Evolutionary conservation across 1,140 invertebrate species (phyloP).

Genomic region (Drosophila sucinea): DNA sequence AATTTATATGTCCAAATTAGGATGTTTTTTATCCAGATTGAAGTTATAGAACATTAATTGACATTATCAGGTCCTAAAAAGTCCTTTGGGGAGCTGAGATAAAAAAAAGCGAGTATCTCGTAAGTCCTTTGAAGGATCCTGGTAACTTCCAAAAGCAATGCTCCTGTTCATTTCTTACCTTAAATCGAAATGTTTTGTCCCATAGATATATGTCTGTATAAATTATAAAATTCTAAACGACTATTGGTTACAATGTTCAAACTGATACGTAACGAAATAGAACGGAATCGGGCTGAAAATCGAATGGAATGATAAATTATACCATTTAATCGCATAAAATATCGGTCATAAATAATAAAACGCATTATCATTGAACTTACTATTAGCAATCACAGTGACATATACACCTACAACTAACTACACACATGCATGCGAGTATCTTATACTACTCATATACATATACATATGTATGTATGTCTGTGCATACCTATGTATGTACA

Average conservation of each 20-base stretch:
- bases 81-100: too few species aligned
- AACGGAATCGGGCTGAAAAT: constrained; percentile 26
- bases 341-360: constrained; percentile 70
- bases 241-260: constrained; percentile 21
- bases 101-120: too few species aligned
- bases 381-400: constrained; percentile 72
- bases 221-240: neutral
- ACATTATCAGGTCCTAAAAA: too few species aligned
- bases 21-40: too few species aligned
- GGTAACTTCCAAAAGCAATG: too few species aligned
- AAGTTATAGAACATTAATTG: too few species aligned
- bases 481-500: constrained; percentile 23
- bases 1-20: too few species aligned
- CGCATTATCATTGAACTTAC: constrained; percentile 73
- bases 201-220: neutral
- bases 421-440: constrained; percentile 30
- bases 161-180: too few species aligned
- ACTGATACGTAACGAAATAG: constrained; percentile 15
- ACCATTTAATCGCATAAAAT: constrained; percentile 71
- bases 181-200: too few species aligned
- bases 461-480: neutral
- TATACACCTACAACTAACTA: constrained; percentile 32
- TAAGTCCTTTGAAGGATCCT: too few species aligned
- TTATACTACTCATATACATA: neutral
- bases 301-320: constrained; percentile 66